Evolutionary conservation across 92 coral and sea anemone species (phyloP).

Genomic region (Plumapathes pennacea): DNA sequence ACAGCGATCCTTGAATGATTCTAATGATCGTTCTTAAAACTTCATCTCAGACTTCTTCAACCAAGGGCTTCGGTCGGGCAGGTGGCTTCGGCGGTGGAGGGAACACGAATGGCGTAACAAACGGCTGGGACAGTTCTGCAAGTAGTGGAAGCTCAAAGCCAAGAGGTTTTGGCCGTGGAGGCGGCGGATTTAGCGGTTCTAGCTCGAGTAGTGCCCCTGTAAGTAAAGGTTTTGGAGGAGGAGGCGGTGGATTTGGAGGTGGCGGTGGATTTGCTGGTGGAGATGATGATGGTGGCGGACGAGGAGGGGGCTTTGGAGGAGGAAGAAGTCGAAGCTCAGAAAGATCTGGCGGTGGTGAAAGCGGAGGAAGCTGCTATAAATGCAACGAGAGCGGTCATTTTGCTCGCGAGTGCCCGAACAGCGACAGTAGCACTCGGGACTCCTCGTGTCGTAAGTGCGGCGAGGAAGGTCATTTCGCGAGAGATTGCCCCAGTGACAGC

Average conservation of each 20-base stretch:
- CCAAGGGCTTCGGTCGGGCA: conserved; percentile 1
- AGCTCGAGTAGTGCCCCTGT: conserved; percentile 22
- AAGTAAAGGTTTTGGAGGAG: conserved; percentile 32
- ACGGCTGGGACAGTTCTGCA: no score
- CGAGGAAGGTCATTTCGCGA: conserved; percentile 66
- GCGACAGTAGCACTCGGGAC: conserved; percentile 40
- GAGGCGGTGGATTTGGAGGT: conserved; percentile 34
- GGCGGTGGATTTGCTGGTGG: conserved; percentile 31
- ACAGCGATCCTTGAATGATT: no score
- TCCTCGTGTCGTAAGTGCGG: conserved; percentile 58
- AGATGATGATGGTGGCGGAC: conserved; percentile 15
- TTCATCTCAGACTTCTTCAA: no score
- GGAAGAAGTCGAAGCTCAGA: conserved; percentile 29
- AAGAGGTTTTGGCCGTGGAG: conserved; percentile 41
- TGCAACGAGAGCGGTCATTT: conserved; percentile 41
- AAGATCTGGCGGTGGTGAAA: conserved; percentile 28
- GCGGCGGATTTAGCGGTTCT: conserved; percentile 30
- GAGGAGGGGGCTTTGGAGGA: conserved; percentile 15
- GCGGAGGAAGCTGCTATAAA: conserved; percentile 36
- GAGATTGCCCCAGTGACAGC: conserved; percentile 59
- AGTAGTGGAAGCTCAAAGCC: no score
- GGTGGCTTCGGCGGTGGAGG: conserved; percentile 22
- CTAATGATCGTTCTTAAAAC: no score
- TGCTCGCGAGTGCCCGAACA: conserved; percentile 30
- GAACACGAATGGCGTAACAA: conserved; percentile 1